Conservation (phyloP, 2,888 invertebrate species). For the Entomobrya proxima region DNA sequence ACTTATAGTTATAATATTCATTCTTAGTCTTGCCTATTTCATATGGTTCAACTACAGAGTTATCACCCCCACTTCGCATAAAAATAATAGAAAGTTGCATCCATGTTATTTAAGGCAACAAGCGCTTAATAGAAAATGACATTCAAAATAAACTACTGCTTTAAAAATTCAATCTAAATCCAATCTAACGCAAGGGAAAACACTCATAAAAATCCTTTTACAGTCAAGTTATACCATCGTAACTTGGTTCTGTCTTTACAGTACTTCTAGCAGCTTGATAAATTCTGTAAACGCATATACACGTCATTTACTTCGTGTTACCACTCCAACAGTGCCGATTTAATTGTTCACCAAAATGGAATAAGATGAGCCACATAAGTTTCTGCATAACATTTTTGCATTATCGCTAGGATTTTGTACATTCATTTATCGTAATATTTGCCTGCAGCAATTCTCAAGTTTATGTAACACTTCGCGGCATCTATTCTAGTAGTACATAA, state of each 20-base stretch:
- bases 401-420: background rate
- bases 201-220: slow-evolving; percentile 4
- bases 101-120: background rate
- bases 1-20: background rate
- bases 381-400: background rate
- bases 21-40: background rate
- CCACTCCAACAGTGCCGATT: background rate
- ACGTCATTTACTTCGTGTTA: too few species aligned
- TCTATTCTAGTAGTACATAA: slow-evolving; percentile 1
- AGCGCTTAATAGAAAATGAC: background rate
- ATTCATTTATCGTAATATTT: background rate
- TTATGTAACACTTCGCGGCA: slow-evolving; percentile 20
- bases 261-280: background rate
- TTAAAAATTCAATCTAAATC: slow-evolving; percentile 24
- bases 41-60: background rate
- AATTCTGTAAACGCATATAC: too few species aligned
- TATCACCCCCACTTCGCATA: too few species aligned
- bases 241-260: background rate
- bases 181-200: background rate
- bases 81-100: background rate
- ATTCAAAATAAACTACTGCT: slow-evolving; percentile 21
- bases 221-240: background rate
- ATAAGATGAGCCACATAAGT: too few species aligned
- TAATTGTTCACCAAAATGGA: background rate
- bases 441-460: slow-evolving; percentile 28